Evolutionary conservation across 2,888 invertebrate genomes (phyloP), one percentile per base, ranked within the genome.

Genomic region (Neoscelio sp.): DNA sequence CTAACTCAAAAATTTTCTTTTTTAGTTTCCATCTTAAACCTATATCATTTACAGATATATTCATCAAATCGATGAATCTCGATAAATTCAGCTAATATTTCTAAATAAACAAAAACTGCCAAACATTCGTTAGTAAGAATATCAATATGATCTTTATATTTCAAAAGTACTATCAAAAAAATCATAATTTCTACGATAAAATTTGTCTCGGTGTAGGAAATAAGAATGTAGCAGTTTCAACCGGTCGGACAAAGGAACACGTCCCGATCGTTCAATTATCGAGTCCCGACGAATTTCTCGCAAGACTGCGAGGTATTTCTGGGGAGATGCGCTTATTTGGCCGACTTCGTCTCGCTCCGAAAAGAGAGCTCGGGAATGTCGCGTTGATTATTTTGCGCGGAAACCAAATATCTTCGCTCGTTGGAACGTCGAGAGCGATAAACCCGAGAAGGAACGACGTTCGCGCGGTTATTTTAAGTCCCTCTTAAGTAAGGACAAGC

Each of bases 401-500:
- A 78, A 75, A 78, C 75, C 74, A 46, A 80, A 71, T 75, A 78
- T 76, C 71, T 58, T 50, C 26, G 60, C 18, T 40, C 15, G 35
- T 35, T 23, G 71, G 67, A 68, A 78, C 70, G 70, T 50, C 64
- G 40, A 65, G 65, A 64, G 56, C 75, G 76, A 80, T 80, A 80
- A 80, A 80, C 62, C 52, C 23, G 52, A 73, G 68, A 78, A 80
- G 78, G 58, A 40, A 80, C 71, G 67, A 64, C 50, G 78, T 52
- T 65, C 56, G 75, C 62, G 75, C 20, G 75, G 67, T 65, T 80
- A 75, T 71, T 75, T 71, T 44, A 64, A 71, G 71, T 74, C 70
- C 64, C 79, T 81, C 79, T 68, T 81, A 79, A 81, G 79, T 75
- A 74, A 81, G 73, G 50, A 74, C 44, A 67, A 79, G 56, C 58